A percentile compares a stretch with the other conserved stretches of the same genome.
Conservation (phyloP, 1,140 invertebrate genomes). For the Brachionus calyciflorus region DNA sequence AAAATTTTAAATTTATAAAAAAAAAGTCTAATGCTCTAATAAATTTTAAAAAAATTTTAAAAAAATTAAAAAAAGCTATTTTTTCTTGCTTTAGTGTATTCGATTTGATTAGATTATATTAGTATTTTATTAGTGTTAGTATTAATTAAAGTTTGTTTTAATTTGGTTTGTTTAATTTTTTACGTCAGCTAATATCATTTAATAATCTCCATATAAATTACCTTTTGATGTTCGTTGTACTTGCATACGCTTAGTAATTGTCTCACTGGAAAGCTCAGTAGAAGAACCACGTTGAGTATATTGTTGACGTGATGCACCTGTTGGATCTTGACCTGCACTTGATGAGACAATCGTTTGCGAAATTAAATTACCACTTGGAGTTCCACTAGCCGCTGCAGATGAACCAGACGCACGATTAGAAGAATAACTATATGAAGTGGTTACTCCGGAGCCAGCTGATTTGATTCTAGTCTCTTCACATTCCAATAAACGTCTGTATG, state of each 20-base stretch:
- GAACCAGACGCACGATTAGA: background rate
- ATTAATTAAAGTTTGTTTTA: background rate
- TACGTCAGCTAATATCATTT: background rate
- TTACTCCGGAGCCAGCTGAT: background rate
- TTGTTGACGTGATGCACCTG: background rate
- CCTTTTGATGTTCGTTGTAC: conserved; percentile 42
- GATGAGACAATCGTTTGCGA: conserved; percentile 10
- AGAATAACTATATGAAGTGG: background rate
- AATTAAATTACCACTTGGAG: background rate
- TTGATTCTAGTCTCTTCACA: conserved; percentile 40
- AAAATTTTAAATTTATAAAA: too few relatives aligned
- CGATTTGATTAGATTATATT: too few relatives aligned
- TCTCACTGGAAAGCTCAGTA: conserved; percentile 29
- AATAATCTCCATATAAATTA: conserved; percentile 34
- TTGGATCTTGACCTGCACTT: background rate
- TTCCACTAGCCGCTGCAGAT: background rate
- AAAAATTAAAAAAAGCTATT: too few relatives aligned
- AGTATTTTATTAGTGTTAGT: background rate
- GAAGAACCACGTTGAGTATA: conserved; percentile 24
- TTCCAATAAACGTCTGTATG: conserved; percentile 45
- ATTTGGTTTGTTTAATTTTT: background rate
- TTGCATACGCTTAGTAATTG: conserved; percentile 29
- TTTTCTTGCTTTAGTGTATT: too few relatives aligned
- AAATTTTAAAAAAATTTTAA: too few relatives aligned
- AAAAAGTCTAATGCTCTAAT: too few relatives aligned